Conservation (phyloP, 2,888 invertebrate genomes). For the Drosophila infuscata region DNA sequence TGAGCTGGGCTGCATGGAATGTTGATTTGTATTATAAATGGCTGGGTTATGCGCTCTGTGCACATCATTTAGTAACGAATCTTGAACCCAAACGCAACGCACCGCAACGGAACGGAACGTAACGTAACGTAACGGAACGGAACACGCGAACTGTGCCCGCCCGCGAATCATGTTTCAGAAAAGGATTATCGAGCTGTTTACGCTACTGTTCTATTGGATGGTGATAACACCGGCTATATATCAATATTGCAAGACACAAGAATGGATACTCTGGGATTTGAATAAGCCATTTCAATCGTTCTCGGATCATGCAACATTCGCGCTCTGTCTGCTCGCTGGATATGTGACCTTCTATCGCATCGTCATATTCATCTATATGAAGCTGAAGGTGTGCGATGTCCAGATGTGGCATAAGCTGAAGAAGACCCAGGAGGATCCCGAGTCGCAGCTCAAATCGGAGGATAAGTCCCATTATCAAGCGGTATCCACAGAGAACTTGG, state of each 20-base stretch:
- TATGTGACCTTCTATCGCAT: slow-evolving; percentile 68
- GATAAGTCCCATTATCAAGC: slow-evolving; percentile 66
- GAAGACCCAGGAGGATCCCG: slow-evolving; percentile 64
- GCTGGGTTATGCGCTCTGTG: slow-evolving; percentile 55
- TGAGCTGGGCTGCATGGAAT: slow-evolving; percentile 52
- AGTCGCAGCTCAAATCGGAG: slow-evolving; percentile 39
- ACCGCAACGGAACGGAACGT: slow-evolving; percentile 42
- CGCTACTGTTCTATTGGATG: slow-evolving; percentile 70
- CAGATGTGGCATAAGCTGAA: slow-evolving; percentile 69
- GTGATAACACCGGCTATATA: slow-evolving; percentile 62
- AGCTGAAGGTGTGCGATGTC: slow-evolving; percentile 65
- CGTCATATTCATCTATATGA: slow-evolving; percentile 65
- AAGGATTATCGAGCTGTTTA: slow-evolving; percentile 70
- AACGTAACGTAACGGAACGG: slow-evolving; percentile 45
- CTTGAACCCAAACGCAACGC: slow-evolving; percentile 62
- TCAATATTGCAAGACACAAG: slow-evolving; percentile 52
- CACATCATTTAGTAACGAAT: slow-evolving; percentile 73
- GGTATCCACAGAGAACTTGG: slow-evolving; percentile 60
- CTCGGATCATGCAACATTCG: slow-evolving; percentile 56
- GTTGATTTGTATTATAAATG: slow-evolving; percentile 62
- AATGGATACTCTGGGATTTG: slow-evolving; percentile 58
- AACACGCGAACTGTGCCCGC: slow-evolving; percentile 19
- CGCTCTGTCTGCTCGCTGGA: slow-evolving; percentile 57
- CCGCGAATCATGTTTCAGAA: slow-evolving; percentile 71
- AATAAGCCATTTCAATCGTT: slow-evolving; percentile 60